Conservation (phyloP, 2,113 vertebrate species). For the Poecilia latipinna region DNA sequence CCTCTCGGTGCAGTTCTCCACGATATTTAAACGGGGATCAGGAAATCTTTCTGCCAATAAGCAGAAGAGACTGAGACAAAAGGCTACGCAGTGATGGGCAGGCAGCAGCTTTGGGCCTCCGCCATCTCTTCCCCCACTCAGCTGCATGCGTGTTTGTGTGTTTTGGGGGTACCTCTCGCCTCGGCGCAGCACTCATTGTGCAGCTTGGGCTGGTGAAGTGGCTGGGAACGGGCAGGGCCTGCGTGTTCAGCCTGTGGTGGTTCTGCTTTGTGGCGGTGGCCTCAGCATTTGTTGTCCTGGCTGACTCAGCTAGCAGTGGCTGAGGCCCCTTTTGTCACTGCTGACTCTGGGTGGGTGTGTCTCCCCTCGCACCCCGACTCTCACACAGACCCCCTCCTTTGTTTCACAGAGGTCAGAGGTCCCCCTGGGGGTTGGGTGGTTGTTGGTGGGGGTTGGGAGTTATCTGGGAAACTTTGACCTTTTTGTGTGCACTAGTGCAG, state of each 20-base stretch:
- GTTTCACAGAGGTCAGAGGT: conserved; percentile 87
- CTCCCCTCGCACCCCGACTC: conserved; percentile 36
- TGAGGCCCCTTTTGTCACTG: conserved; percentile 74
- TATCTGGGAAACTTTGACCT: conserved; percentile 87
- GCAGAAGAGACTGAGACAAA: conserved; percentile 65
- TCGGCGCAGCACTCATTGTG: conserved; percentile 59
- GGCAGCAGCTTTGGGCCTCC: conserved; percentile 64
- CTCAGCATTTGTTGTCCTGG: conserved; percentile 62
- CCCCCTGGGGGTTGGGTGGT: conserved; percentile 62
- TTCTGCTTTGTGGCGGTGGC: conserved; percentile 69
- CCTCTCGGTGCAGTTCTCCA: conserved; percentile 46
- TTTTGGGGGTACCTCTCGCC: conserved; percentile 57
- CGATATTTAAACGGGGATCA: conserved; percentile 63
- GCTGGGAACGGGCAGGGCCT: conserved; percentile 75
- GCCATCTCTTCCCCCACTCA: conserved; percentile 43
- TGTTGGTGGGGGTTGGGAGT: conserved; percentile 32
- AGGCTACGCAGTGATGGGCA: conserved; percentile 65
- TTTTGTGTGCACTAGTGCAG: conserved; percentile 85
- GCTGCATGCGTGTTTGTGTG: conserved; percentile 49
- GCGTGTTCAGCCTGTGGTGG: conserved; percentile 66
- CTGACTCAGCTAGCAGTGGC: conserved; percentile 53
- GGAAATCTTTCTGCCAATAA: conserved; percentile 61
- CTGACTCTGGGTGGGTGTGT: conserved; percentile 71
- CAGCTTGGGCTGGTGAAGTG: conserved; percentile 61
- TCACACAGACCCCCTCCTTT: conserved; percentile 44